Percentiles rank a stretch among this genome's conserved stretches.
Conservation (phyloP, 2,113 vertebrate species). For the Xiphophorus hellerii region DNA sequence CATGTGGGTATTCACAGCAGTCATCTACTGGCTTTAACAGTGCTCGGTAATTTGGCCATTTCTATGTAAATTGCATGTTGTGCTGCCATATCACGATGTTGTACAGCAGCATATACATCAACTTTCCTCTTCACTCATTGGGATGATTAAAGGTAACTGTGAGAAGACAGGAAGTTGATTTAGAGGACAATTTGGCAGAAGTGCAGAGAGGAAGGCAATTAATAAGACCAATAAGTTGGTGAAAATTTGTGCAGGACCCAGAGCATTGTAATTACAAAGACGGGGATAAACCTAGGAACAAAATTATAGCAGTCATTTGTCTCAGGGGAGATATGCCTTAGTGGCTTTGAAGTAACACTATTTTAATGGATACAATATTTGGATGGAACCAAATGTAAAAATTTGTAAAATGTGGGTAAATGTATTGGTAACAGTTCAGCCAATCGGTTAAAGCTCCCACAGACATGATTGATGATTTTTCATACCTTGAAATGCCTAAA, state of each 20-base stretch:
- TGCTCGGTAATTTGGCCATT: conserved; percentile 74
- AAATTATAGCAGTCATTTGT: no score
- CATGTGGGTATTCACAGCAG: conserved; percentile 29
- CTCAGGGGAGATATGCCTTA: no score
- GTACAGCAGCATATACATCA: conserved; percentile 41
- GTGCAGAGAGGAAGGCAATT: conserved; percentile 15
- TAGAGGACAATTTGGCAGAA: conserved; percentile 38
- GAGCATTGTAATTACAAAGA: conserved; percentile 12
- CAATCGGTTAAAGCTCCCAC: conserved; percentile 13
- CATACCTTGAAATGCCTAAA: no score
- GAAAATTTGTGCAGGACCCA: conserved; percentile 38
- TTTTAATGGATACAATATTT: no score
- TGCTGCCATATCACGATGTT: conserved; percentile 44
- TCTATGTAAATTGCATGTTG: conserved; percentile 78
- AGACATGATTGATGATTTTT: background rate
- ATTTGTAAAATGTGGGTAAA: no score
- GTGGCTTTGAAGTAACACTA: no score
- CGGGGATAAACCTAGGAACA: no score
- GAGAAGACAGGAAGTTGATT: conserved; percentile 55
- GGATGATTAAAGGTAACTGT: conserved; percentile 60
- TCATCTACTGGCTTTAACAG: conserved; percentile 45
- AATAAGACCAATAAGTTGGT: conserved; percentile 18
- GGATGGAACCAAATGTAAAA: no score
- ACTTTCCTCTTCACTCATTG: conserved; percentile 47
- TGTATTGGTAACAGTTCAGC: background rate